A percentile compares a stretch with the other conserved stretches of the same genome.
Evolutionary conservation across 2,888 invertebrate species (phyloP).

Genomic region (Pyrrhia umbra): DNA sequence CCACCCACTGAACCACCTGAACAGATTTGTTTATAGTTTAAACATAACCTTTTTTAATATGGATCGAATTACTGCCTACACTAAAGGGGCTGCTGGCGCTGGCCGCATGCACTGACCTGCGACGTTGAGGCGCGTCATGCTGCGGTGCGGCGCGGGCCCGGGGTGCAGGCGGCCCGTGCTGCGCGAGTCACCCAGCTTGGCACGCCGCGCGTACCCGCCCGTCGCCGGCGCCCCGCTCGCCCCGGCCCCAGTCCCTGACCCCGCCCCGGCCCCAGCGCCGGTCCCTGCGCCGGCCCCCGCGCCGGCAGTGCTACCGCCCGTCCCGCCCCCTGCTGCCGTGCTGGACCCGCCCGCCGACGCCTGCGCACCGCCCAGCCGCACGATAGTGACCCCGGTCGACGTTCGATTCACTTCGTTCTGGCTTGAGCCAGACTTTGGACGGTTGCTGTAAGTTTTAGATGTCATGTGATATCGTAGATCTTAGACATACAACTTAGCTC

Average conservation of each 20-base stretch:
- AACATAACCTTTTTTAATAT: too few relatives aligned
- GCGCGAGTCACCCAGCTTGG: slow-evolving; percentile 93
- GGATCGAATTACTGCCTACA: too few relatives aligned
- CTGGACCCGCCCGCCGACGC: slow-evolving; percentile 31
- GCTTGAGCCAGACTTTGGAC: slow-evolving; percentile 77
- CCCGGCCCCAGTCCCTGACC: slow-evolving; percentile 47
- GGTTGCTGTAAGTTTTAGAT: slow-evolving; percentile 64
- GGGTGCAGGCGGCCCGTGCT: slow-evolving; percentile 94
- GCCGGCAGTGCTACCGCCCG: slow-evolving; percentile 9
- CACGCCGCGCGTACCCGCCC: slow-evolving; percentile 90
- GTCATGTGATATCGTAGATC: neutral
- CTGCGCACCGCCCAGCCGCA: slow-evolving; percentile 91
- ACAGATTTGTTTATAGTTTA: neutral
- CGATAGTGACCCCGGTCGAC: slow-evolving; percentile 94
- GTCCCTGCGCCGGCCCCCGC: slow-evolving; percentile 41
- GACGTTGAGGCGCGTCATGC: slow-evolving; percentile 94
- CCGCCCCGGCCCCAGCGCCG: slow-evolving; percentile 4
- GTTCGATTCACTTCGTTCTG: slow-evolving; percentile 92
- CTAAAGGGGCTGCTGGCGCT: neutral
- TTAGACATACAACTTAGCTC: neutral
- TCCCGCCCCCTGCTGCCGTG: slow-evolving; percentile 41
- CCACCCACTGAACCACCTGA: slow-evolving; percentile 93
- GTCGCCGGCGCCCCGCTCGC: slow-evolving; percentile 41
- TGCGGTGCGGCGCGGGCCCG: slow-evolving; percentile 93
- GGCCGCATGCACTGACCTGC: slow-evolving; percentile 83